These are phyloP conservation scores for Typhlomys cinereus DNA, from an alignment of 2,113 vertebrate genomes.

Conservation along the genomic window DNA sequence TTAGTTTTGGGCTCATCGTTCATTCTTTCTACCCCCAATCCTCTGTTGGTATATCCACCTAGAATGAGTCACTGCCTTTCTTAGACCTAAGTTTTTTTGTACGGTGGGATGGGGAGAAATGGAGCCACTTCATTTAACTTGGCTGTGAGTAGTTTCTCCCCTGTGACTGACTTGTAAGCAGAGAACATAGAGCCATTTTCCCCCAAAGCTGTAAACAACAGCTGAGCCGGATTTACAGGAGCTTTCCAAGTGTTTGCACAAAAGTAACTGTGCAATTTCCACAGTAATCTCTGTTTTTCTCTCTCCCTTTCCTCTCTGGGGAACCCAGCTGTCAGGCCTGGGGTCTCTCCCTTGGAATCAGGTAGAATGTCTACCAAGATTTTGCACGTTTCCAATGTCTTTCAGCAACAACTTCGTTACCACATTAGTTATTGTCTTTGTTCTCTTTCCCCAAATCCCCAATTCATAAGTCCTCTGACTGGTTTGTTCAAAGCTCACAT, in stretches of 20 bases:
- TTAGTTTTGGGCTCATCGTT: neutral
- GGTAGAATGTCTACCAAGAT: neutral
- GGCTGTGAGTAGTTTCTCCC: neutral
- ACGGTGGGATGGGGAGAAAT: neutral
- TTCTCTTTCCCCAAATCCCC: neutral
- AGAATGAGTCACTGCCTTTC: neutral
- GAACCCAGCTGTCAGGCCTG: constrained; percentile 64
- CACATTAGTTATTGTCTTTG: neutral
- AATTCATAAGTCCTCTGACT: neutral
- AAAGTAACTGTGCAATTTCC: constrained; percentile 57
- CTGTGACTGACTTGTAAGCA: neutral
- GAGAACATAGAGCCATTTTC: constrained; percentile 67
- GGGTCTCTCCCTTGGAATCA: neutral
- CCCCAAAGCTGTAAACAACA: constrained; percentile 73
- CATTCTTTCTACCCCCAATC: neutral
- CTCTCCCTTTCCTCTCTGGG: constrained; percentile 42
- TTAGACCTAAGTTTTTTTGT: neutral
- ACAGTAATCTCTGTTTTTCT: neutral
- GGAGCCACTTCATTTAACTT: neutral
- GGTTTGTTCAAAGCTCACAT: neutral
- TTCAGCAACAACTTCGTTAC: neutral
- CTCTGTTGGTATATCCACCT: neutral
- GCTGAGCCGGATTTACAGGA: constrained; percentile 72
- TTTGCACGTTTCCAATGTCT: neutral
- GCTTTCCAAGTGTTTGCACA: constrained; percentile 67